Conservation (phyloP, 2,888 invertebrate genomes). For the Disparrhopalites patrizii region DNA sequence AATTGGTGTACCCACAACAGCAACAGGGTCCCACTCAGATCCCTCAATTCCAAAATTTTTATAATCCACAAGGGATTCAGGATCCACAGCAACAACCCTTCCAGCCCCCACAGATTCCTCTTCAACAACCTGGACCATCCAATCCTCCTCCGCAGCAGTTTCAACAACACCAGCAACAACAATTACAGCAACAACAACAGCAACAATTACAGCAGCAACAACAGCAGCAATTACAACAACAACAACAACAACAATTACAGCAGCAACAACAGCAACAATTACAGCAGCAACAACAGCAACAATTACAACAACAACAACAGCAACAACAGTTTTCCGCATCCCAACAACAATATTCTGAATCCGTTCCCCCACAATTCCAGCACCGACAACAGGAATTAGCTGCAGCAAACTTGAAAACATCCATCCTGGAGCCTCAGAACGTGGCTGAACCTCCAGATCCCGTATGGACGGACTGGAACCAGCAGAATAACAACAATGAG, state of each 20-base stretch:
- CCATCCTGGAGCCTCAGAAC: not conserved
- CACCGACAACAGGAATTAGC: conserved; percentile 9
- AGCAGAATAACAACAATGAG: not conserved
- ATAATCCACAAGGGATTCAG: conserved; percentile 22
- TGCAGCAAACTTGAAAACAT: not conserved
- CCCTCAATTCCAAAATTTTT: conserved; percentile 36
- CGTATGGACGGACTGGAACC: conserved; percentile 12
- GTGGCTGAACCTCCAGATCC: conserved; percentile 3
- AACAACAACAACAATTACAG: not conserved
- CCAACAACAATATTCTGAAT: not conserved
- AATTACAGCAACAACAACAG: conserved; percentile 50
- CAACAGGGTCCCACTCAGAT: conserved; percentile 30
- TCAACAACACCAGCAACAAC: conserved; percentile 41
- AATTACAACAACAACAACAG: conserved; percentile 51
- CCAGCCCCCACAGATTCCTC: conserved; percentile 4
- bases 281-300: conserved; percentile 42
- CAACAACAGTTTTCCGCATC: conserved; percentile 50
- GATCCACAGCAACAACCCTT: not conserved
- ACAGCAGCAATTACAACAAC: conserved; percentile 4
- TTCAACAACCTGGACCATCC: not conserved
- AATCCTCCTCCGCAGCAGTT: conserved; percentile 22
- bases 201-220: conserved; percentile 33
- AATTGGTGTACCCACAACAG: conserved; percentile 19
- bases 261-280: conserved; percentile 19
- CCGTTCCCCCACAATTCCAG: conserved; percentile 24